phyloP scores from a whole-genome alignment of 2,888 invertebrate species.

The Plagiodera versicolora region DNA sequence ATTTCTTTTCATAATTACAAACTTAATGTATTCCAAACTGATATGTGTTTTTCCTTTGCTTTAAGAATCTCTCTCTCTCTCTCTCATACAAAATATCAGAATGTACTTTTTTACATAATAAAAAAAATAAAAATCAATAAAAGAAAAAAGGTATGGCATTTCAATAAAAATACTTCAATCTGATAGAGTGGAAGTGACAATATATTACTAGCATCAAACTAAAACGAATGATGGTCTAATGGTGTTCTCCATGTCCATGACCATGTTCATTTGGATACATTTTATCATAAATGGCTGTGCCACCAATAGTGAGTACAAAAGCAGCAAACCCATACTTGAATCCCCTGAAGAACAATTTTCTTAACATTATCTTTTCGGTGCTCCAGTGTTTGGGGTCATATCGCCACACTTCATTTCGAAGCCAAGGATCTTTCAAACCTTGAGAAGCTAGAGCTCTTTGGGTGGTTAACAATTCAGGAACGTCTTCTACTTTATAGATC shows the following conservation, averaged over 20 bases:
- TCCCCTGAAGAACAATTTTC: slow-evolving; percentile 64
- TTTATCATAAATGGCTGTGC: slow-evolving; percentile 47
- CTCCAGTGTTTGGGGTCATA: slow-evolving; percentile 66
- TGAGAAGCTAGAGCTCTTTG: slow-evolving; percentile 67
- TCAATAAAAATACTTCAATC: too few species aligned
- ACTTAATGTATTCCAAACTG: too few species aligned
- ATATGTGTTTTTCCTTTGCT: too few species aligned
- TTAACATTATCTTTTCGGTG: slow-evolving; percentile 55
- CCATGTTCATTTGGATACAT: slow-evolving; percentile 53
- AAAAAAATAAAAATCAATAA: too few species aligned
- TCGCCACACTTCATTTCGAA: slow-evolving; percentile 86
- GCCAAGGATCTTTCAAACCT: slow-evolving; percentile 85
- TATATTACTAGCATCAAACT: slow-evolving; percentile 14
- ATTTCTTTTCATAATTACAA: too few species aligned
- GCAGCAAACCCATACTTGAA: slow-evolving; percentile 65
- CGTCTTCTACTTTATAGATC: slow-evolving; percentile 72
- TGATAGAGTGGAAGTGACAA: too few species aligned
- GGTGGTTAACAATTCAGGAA: slow-evolving; percentile 65
- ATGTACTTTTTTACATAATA: too few species aligned
- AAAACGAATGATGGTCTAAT: slow-evolving; percentile 12
- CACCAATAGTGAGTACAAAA: slow-evolving; percentile 60
- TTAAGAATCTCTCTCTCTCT: too few species aligned
- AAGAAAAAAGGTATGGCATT: too few species aligned
- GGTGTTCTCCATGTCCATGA: slow-evolving; percentile 53
- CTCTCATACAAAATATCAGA: too few species aligned